Base-by-base conservation (phyloP, 2,113 vertebrate genomes). In the Cercocebus atys region DNA sequence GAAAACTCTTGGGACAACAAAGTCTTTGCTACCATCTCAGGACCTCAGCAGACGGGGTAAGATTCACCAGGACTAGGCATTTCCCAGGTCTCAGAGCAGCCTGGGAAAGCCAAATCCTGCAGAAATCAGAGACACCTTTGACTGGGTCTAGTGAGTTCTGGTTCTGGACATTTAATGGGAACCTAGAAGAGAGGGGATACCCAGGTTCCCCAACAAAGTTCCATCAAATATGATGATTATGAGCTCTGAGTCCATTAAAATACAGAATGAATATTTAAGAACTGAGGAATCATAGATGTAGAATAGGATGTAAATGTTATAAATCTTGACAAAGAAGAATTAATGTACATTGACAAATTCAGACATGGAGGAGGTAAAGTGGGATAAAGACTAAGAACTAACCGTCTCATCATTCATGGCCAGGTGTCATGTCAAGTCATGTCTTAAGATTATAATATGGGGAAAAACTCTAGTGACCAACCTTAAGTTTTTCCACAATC, bases 291-390 rank as follows among this genome's bases (percentile, higher is more conserved):
- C 38, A 45, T 18, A 80, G 35, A 68, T 73, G 45, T 68, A 78
- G 91, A 85, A 52, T 43, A 88, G 55, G 59, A 93, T 90, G 47
- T 82, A 59, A 90, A 90, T 81, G 64, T 95, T 81, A 89, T 17
- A 85, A 82, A 95, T 81, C 57, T 92, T 89, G 57, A 88, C 55
- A 85, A 52, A 66, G 92, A 92, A 94, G 80, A 94, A 61, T 91
- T 57, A n/a, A 40, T 17, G 17, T 50, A 32, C 8, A n/a, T 40
- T 72, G 50, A 83, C 85, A 78, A 55, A 17, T 64, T 93, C 43
- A 38, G 57, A 45, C 40, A 23, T 64, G 57, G 35, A 22, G 22
- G 27, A 64, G 40, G 27, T 66, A n/a, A 57, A 68, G 43, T 79
- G 35, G 38, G 25, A 75, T 11, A 3, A 75, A 78, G 38, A 83